Evolutionary conservation across 2,113 vertebrate genomes (phyloP).

Genomic region (Pristiophorus japonicus): DNA sequence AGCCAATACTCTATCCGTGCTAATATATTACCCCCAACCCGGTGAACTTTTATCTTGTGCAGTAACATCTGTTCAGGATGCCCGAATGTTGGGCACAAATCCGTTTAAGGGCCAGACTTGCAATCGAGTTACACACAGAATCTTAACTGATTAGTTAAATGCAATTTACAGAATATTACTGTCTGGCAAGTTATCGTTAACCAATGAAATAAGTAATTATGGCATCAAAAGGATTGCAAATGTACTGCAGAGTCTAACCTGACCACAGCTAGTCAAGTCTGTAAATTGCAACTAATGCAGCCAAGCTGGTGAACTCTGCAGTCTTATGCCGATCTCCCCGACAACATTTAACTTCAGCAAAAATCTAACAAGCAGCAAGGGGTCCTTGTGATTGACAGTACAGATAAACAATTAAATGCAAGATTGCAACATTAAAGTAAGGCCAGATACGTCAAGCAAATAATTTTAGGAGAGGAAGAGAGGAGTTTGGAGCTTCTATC

Average conservation of each 20-base stretch:
- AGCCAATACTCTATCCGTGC: too few relatives aligned
- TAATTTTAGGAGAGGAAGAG: background rate
- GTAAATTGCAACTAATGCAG: background rate
- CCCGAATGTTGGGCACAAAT: background rate
- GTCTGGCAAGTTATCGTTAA: background rate
- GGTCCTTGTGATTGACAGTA: background rate
- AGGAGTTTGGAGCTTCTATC: background rate
- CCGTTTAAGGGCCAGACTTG: background rate
- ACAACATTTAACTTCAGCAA: background rate
- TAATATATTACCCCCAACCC: too few relatives aligned
- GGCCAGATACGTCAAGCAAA: background rate
- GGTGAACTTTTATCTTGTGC: too few relatives aligned
- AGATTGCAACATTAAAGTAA: background rate
- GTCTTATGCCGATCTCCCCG: background rate
- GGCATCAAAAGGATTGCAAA: background rate
- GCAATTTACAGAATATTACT: background rate
- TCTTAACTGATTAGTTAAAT: background rate
- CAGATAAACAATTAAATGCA: background rate
- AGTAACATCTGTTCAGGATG: background rate
- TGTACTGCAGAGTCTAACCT: background rate
- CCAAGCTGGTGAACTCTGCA: background rate
- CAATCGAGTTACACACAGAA: background rate
- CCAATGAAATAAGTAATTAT: background rate
- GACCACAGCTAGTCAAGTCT: background rate
- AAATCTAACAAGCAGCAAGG: background rate